Evolutionary conservation across 2,797 vertebrate genomes (phyloP).

Genomic region (Tarsius wallacei): DNA sequence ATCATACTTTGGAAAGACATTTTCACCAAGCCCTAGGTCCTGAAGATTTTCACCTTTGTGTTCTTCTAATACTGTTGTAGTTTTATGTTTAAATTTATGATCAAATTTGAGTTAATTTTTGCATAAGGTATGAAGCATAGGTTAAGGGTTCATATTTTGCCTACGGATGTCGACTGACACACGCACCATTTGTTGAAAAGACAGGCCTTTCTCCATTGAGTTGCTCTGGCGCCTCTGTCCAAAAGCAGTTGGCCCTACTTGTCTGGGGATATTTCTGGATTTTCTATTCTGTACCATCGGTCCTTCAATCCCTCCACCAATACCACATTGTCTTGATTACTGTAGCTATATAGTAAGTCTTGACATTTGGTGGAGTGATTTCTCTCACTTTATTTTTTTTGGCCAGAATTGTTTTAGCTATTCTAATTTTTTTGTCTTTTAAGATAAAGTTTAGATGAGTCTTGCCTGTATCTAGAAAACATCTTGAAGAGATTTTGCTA

Average conservation of each 20-base stretch:
- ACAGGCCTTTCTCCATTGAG: not conserved
- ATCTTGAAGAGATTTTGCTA: not conserved
- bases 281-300: not conserved
- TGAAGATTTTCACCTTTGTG: not conserved
- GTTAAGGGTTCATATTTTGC: not conserved
- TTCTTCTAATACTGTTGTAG: not conserved
- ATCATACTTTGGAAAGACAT: not conserved
- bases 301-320: not conserved
- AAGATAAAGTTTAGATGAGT: not conserved
- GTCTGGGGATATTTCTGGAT: not conserved
- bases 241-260: not conserved
- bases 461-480: not conserved
- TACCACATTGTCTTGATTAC: not conserved
- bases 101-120: not conserved
- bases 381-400: not conserved
- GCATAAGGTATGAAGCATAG: not conserved
- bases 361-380: not conserved
- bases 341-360: not conserved
- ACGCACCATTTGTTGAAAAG: not conserved
- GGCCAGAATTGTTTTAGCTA: not conserved
- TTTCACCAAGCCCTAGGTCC: not conserved
- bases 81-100: not conserved
- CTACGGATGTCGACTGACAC: not conserved
- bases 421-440: constrained; percentile 14
- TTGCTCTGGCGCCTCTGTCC: not conserved